These are phyloP conservation scores for Gonioctena quinquepunctata DNA, from an alignment of 1,140 invertebrate genomes.

Conservation along the genomic window DNA sequence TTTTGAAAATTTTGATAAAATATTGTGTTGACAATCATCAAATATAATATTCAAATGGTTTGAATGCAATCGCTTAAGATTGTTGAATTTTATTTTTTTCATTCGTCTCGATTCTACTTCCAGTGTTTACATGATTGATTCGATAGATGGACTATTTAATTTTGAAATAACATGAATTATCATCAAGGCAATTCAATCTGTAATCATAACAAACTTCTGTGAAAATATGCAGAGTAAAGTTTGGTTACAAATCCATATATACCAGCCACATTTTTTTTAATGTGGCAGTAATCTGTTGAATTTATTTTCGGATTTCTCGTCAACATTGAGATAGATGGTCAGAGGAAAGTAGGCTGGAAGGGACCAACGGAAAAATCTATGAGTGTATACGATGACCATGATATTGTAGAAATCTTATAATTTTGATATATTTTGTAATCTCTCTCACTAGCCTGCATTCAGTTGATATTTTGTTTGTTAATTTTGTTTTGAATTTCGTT, in stretches of 20 bases:
- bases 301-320: neutral
- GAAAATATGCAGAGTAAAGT: slow-evolving; percentile 29
- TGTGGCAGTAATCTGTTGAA: neutral
- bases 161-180: no score
- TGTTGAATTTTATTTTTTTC: no score
- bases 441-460: slow-evolving; percentile 26
- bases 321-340: neutral
- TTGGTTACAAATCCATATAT: slow-evolving; percentile 31
- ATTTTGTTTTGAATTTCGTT: slow-evolving; percentile 1
- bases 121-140: no score
- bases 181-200: no score
- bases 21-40: neutral
- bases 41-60: no score
- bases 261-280: neutral
- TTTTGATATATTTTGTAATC: slow-evolving; percentile 32
- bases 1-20: neutral
- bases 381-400: slow-evolving; percentile 28
- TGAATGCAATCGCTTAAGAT: no score
- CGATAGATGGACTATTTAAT: no score
- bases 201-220: neutral
- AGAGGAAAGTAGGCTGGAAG: slow-evolving; percentile 22
- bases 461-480: slow-evolving; percentile 20
- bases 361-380: slow-evolving; percentile 34
- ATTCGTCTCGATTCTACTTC: no score
- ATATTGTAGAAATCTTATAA: slow-evolving; percentile 11